These are phyloP conservation scores for Eumerus sabulonum DNA, from an alignment of 2,888 invertebrate species.

Conservation along the genomic window DNA sequence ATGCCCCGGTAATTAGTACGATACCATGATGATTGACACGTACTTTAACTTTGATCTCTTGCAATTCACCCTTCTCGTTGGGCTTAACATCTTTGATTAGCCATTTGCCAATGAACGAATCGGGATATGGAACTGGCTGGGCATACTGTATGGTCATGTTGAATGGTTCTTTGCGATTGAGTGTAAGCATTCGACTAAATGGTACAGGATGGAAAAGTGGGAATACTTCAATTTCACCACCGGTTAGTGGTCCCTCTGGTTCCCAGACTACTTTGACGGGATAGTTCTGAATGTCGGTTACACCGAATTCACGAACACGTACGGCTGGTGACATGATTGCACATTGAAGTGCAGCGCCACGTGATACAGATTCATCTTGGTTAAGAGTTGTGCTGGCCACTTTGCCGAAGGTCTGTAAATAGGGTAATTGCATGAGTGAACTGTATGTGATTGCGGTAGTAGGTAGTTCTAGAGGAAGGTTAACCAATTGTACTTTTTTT, in stretches of 20 bases:
- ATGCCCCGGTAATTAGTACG: slow-evolving; percentile 91
- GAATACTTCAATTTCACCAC: slow-evolving; percentile 94
- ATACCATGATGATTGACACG: slow-evolving; percentile 96
- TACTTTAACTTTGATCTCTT: slow-evolving; percentile 97
- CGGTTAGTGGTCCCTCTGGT: slow-evolving; percentile 81
- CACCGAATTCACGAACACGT: slow-evolving; percentile 96
- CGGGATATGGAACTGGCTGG: slow-evolving; percentile 86
- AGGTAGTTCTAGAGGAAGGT: too few species aligned
- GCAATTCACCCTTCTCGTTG: slow-evolving; percentile 92
- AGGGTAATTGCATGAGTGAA: neutral
- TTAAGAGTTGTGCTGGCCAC: slow-evolving; percentile 96
- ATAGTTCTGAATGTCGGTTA: slow-evolving; percentile 95
- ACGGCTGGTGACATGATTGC: slow-evolving; percentile 99
- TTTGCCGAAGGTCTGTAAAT: slow-evolving; percentile 85
- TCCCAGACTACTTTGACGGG: slow-evolving; percentile 92
- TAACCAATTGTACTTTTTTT: too few species aligned
- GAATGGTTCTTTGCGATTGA: slow-evolving; percentile 94
- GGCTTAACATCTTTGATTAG: slow-evolving; percentile 91
- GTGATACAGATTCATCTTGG: slow-evolving; percentile 97
- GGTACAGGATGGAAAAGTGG: slow-evolving; percentile 93
- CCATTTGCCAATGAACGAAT: slow-evolving; percentile 90
- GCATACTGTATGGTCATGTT: slow-evolving; percentile 91
- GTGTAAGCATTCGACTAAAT: slow-evolving; percentile 95
- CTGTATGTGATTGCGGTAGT: too few species aligned
- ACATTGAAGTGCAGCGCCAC: slow-evolving; percentile 97